phyloP scores from a whole-genome alignment of 2,113 vertebrate genomes.

The Papio anubis region DNA sequence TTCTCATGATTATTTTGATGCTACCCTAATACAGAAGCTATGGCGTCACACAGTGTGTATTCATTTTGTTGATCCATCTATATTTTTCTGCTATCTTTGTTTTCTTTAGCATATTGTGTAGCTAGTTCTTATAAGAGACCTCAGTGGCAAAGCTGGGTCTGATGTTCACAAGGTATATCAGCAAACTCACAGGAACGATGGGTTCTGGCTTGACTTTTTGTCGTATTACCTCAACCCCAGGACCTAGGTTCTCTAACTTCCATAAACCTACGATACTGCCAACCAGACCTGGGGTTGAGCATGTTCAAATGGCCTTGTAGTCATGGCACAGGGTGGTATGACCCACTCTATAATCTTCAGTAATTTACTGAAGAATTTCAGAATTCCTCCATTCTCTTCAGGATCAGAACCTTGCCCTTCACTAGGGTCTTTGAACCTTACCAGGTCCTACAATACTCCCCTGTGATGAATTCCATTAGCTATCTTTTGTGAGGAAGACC shows the following conservation, averaged over 20 bases:
- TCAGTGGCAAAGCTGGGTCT: background rate
- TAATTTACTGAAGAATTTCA: background rate
- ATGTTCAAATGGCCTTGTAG: background rate
- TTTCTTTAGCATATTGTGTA: background rate
- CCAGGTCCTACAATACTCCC: background rate
- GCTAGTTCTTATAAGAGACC: background rate
- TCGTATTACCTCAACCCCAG: background rate
- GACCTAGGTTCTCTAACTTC: background rate
- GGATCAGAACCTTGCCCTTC: background rate
- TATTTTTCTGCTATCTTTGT: background rate
- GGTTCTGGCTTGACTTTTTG: background rate
- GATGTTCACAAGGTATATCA: background rate
- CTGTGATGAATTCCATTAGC: background rate
- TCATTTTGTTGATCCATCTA: background rate
- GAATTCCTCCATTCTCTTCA: background rate
- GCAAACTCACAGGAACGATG: background rate
- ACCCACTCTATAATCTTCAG: background rate
- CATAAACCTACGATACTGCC: background rate
- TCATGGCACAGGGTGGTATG: background rate
- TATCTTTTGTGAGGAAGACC: background rate
- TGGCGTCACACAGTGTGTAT: background rate
- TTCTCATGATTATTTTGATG: background rate
- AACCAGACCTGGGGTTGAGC: background rate
- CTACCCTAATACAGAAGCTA: background rate
- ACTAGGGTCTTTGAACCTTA: background rate